These are phyloP conservation scores for Dryobota labecula DNA, from an alignment of 2,888 invertebrate genomes.

Conservation along the genomic window DNA sequence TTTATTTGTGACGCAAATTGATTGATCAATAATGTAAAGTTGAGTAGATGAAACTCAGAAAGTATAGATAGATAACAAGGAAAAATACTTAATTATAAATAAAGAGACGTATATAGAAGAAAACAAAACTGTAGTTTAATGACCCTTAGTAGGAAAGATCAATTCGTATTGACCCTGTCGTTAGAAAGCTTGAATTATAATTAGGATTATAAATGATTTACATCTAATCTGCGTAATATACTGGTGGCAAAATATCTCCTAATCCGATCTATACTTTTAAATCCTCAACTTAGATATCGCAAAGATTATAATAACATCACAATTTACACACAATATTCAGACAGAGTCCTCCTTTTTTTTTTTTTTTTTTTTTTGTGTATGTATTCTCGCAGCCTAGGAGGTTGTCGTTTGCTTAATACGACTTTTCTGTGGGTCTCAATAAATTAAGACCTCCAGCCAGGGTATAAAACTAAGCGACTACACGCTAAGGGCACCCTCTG, in stretches of 20 bases:
- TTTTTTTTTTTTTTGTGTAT: no score
- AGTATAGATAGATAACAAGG: neutral
- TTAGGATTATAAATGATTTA: neutral
- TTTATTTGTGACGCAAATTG: neutral
- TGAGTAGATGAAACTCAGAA: neutral
- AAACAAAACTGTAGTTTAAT: neutral
- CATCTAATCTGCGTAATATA: neutral
- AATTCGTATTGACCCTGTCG: neutral
- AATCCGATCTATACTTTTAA: neutral
- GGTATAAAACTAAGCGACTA: no score
- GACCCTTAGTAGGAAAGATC: neutral
- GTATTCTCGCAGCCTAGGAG: no score
- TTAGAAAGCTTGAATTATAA: slow-evolving; percentile 2
- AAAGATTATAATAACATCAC: neutral
- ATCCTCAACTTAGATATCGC: neutral
- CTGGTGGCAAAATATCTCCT: neutral
- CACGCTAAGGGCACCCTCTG: no score
- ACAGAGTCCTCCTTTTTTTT: neutral
- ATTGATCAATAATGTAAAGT: neutral
- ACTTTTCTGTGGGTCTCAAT: no score
- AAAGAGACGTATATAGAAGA: neutral
- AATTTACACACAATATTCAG: neutral
- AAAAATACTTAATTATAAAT: neutral
- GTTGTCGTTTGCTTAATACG: no score
- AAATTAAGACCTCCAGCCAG: no score